Evolutionary conservation across 2,113 vertebrate species (phyloP), one percentile per base, ranked within the genome.

Genomic region (Perognathus longimembris): DNA sequence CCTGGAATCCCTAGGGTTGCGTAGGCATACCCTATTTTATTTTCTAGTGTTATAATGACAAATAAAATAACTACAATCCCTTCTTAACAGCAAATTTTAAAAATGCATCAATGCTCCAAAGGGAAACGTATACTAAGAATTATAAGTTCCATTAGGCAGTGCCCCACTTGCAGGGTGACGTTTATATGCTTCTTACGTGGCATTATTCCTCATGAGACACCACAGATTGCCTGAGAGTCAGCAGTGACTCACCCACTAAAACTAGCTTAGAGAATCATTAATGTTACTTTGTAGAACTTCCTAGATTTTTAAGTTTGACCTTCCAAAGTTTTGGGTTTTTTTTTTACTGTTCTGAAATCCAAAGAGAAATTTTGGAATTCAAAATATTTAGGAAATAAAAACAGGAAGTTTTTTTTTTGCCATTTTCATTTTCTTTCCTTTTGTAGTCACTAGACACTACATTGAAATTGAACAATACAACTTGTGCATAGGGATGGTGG

Each of bases 1-100:
- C 85, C 79, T 81, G 15, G 95, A 94, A 91, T 97, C 97, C 90
- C 96, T 94, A 77, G 88, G 89, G 97, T 92, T 97, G 74, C 82
- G 90, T 82, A 91, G 93, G 81, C 88, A 97, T 88, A 85, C 87
- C 83, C 87, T 96, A 80, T 95, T 97, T 97, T 88, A 94, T 97
- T 97, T 96, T 90, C 66, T 96, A 57, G 20, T 90, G 22, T 84
- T 97, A 83, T 96, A 96, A 96, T 90, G 96, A 96, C 91, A 97
- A 97, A 97, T 95, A 93, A 97, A 97, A 97, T 97, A 96, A 97
- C 87, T 94, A 50, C 91, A 95, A 95, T 95, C 69, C 73, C 90
- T 66, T 95, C 93, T 96, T 97, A 96, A 97, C 94, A 97, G 88
- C 96, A 91, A 87, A 71, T 84, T 93, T 96, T 94, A 77, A 92